phyloP scores from a whole-genome alignment of 1,140 invertebrate genomes.

The Akabosia matsudoensis region DNA sequence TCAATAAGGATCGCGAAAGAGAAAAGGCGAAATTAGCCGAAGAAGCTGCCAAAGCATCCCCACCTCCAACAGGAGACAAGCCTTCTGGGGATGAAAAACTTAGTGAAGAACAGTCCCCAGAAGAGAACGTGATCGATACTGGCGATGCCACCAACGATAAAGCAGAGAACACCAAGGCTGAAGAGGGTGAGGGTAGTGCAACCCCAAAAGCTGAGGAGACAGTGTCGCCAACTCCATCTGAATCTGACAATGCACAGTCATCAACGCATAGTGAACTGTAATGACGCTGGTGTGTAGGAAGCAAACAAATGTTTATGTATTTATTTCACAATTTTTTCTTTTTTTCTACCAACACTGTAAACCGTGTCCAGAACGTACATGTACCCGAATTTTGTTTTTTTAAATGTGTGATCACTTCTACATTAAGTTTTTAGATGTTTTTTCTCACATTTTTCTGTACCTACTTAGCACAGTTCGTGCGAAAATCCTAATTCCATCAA shows the following conservation, averaged over 20 bases:
- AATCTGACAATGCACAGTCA: background rate
- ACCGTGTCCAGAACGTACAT: too few relatives aligned
- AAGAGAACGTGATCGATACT: background rate
- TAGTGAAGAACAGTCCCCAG: background rate
- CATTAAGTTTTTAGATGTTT: too few relatives aligned
- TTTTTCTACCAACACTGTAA: too few relatives aligned
- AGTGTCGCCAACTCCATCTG: conserved; percentile 14
- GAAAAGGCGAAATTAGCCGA: conserved; percentile 31
- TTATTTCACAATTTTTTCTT: too few relatives aligned
- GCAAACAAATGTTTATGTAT: too few relatives aligned
- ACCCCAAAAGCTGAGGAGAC: conserved; percentile 8
- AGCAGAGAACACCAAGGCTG: background rate
- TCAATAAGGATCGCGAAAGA: conserved; percentile 45
- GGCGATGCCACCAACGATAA: background rate
- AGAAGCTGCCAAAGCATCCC: conserved; percentile 15
- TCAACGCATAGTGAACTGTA: conserved; percentile 15
- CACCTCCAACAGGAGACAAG: background rate
- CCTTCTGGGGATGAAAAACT: background rate
- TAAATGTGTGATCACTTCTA: too few relatives aligned
- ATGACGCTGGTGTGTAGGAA: conserved; percentile 2
- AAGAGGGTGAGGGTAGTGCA: background rate
- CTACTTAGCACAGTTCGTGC: too few relatives aligned
- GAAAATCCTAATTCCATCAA: too few relatives aligned
- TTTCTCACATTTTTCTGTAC: too few relatives aligned
- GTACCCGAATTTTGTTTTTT: too few relatives aligned